phyloP scores from a whole-genome alignment of 2,888 invertebrate species.

The Pseudolycoriella hygida region DNA sequence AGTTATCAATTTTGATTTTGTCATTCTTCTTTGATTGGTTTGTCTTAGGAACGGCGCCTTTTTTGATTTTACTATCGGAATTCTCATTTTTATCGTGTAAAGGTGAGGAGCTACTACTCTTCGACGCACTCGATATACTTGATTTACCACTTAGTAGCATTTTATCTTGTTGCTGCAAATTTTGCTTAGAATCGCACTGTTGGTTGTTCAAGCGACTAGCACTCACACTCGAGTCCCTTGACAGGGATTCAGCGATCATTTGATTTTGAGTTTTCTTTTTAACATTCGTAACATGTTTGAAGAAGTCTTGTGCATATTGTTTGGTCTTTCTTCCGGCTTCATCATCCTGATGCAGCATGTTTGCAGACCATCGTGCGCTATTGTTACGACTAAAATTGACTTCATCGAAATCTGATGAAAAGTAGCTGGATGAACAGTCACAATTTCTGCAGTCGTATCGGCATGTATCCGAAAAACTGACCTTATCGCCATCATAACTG shows the following conservation, averaged over 20 bases:
- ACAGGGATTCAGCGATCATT: background rate
- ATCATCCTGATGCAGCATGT: constrained; percentile 9
- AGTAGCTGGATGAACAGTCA: constrained; percentile 29
- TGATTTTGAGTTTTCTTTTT: constrained; percentile 19
- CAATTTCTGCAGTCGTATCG: constrained; percentile 28
- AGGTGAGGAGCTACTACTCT: background rate
- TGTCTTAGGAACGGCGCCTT: background rate
- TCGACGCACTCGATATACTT: background rate
- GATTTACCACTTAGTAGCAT: background rate
- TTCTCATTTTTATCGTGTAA: background rate
- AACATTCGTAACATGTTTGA: constrained; percentile 29
- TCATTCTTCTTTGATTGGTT: background rate
- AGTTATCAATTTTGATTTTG: no score
- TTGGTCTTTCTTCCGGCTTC: constrained; percentile 15
- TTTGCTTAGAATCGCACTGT: no score
- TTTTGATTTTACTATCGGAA: background rate
- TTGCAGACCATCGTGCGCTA: constrained; percentile 7
- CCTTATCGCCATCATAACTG: constrained; percentile 26
- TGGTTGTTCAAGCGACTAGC: no score
- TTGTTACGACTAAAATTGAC: constrained; percentile 17
- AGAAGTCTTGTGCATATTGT: constrained; percentile 27
- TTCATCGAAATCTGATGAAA: constrained; percentile 29
- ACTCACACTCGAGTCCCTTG: no score
- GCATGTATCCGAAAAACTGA: constrained; percentile 27
- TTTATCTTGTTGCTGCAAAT: no score